Evolutionary conservation across 2,888 invertebrate genomes (phyloP).

Genomic region (Drosophila paucipuncta): DNA sequence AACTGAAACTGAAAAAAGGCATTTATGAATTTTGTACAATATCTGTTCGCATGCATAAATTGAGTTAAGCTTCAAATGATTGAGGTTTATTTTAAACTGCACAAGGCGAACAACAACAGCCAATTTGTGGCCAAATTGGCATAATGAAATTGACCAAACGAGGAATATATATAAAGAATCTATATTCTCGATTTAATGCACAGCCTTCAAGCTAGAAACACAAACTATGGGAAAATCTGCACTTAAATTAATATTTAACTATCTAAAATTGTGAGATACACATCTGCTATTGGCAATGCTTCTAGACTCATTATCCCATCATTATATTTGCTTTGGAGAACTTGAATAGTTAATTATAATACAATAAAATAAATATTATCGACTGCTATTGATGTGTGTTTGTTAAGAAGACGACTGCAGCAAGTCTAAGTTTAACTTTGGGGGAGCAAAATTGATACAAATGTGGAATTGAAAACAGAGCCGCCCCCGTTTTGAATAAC

Average conservation of each 20-base stretch:
- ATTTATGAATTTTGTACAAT: slow-evolving; percentile 1
- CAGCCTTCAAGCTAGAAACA: background rate
- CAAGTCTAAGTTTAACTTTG: background rate
- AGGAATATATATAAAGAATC: background rate
- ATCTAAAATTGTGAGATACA: background rate
- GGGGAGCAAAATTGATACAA: background rate
- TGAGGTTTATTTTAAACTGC: background rate
- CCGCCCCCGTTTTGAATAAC: background rate
- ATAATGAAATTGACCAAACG: background rate
- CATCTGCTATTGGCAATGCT: background rate
- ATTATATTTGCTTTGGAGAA: background rate
- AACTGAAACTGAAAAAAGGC: background rate
- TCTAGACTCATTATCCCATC: too few species aligned
- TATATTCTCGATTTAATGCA: background rate
- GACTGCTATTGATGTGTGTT: background rate
- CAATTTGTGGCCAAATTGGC: background rate
- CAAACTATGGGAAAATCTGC: too few species aligned
- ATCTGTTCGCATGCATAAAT: background rate
- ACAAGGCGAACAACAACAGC: background rate
- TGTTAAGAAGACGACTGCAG: background rate
- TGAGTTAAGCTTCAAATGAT: background rate
- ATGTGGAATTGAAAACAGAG: background rate
- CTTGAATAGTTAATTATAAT: too few species aligned
- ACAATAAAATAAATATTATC: background rate
- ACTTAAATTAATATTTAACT: background rate